Evolutionary conservation across 2,113 vertebrate genomes (phyloP).

Genomic region (Serinus canaria): DNA sequence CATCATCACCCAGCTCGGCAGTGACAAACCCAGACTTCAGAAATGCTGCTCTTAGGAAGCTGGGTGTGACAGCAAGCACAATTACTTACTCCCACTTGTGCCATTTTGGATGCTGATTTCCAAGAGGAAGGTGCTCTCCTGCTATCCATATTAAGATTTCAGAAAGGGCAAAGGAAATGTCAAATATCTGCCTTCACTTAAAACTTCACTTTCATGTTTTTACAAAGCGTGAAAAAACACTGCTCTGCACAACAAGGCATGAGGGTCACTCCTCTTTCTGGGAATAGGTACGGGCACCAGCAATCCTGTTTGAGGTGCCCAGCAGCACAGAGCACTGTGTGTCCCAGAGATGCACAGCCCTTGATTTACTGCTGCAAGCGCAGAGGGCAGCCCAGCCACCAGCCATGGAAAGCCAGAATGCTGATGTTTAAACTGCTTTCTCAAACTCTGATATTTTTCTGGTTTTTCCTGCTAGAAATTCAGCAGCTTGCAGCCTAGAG

Average conservation of each 20-base stretch:
- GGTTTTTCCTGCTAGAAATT: neutral
- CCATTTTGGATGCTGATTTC: neutral
- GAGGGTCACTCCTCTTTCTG: neutral
- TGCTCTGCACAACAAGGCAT: neutral
- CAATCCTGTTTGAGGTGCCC: neutral
- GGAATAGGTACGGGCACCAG: neutral
- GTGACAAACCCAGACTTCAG: neutral
- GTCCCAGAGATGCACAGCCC: fast-evolving
- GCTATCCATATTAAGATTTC: neutral
- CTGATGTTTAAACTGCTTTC: neutral
- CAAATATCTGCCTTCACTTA: neutral
- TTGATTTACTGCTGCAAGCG: neutral
- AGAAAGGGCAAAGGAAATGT: neutral
- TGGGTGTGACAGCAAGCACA: neutral
- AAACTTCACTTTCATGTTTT: neutral
- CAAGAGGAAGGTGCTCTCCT: neutral
- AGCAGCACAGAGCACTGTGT: fast-evolving
- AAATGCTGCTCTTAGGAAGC: neutral
- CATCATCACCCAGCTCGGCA: neutral
- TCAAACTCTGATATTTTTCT: neutral
- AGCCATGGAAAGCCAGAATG: neutral
- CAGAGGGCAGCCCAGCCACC: neutral
- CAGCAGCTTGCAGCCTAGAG: neutral
- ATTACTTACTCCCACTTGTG: neutral
- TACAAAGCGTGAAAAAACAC: neutral